Conservation (phyloP, 2,888 invertebrate genomes). For the Sinopyrophorus schimmeli region DNA sequence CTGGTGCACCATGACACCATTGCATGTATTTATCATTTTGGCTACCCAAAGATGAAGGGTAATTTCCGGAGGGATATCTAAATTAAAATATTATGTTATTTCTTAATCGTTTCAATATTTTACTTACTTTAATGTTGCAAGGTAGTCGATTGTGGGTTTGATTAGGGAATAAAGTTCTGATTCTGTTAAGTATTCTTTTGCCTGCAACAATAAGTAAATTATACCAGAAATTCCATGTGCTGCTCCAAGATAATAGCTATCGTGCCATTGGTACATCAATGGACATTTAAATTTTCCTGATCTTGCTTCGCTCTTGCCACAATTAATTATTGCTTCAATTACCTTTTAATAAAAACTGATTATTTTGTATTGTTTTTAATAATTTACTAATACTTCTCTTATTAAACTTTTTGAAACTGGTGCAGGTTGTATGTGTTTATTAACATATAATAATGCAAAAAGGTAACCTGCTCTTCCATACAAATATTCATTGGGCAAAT, state of each 20-base stretch:
- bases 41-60: conserved; percentile 76
- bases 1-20: conserved; percentile 95
- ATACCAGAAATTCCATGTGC: conserved; percentile 90
- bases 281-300: conserved; percentile 63
- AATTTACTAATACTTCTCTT: conserved; percentile 57
- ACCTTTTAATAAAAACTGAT: conserved; percentile 58
- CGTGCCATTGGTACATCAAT: conserved; percentile 86
- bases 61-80: conserved; percentile 67
- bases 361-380: background rate
- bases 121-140: conserved; percentile 57
- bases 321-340: conserved; percentile 62
- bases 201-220: conserved; percentile 78
- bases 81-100: too few relatives aligned
- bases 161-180: conserved; percentile 63
- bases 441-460: conserved; percentile 75
- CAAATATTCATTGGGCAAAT: conserved; percentile 78
- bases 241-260: conserved; percentile 82
- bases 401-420: conserved; percentile 64
- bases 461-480: conserved; percentile 86
- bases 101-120: too few relatives aligned
- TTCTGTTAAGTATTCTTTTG: conserved; percentile 60
- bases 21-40: conserved; percentile 77
- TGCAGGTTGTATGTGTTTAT: conserved; percentile 64
- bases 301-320: conserved; percentile 65
- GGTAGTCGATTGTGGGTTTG: conserved; percentile 68